Evolutionary conservation across 2,888 invertebrate genomes (phyloP).

Genomic region (Pristionchus entomophagus): DNA sequence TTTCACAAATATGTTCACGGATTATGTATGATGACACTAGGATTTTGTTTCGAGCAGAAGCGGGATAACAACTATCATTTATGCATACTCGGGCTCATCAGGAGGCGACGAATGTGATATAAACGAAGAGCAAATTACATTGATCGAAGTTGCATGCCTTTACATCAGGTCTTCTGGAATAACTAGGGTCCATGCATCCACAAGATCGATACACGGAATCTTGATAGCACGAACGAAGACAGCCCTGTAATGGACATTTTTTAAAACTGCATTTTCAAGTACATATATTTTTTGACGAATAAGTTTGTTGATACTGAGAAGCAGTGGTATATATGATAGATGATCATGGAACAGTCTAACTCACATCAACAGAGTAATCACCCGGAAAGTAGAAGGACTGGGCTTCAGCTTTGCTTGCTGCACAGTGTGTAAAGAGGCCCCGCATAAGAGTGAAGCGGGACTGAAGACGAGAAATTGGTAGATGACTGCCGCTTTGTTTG

Average conservation of each 20-base stretch:
- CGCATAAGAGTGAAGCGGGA: neutral
- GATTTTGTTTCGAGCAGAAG: too few relatives aligned
- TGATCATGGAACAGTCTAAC: neutral
- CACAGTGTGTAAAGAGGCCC: neutral
- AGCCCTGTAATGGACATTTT: conserved; percentile 39
- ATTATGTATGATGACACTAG: too few relatives aligned
- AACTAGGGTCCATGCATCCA: conserved; percentile 50
- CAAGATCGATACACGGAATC: conserved; percentile 34
- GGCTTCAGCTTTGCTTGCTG: neutral
- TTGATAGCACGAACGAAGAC: conserved; percentile 50
- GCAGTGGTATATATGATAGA: neutral
- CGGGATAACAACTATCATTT: neutral
- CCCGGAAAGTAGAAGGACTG: conserved; percentile 43
- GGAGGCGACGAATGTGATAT: too few relatives aligned
- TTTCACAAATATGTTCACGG: neutral
- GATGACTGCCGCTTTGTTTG: neutral
- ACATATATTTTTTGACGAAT: neutral
- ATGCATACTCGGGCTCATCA: neutral
- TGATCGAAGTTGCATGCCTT: neutral
- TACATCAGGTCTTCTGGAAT: neutral
- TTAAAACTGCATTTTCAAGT: neutral
- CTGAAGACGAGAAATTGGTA: neutral
- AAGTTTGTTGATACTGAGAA: neutral
- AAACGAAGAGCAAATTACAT: too few relatives aligned
- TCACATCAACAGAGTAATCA: conserved; percentile 39